Evolutionary conservation across 2,113 vertebrate genomes (phyloP).

Genomic region (Cinclus cinclus): DNA sequence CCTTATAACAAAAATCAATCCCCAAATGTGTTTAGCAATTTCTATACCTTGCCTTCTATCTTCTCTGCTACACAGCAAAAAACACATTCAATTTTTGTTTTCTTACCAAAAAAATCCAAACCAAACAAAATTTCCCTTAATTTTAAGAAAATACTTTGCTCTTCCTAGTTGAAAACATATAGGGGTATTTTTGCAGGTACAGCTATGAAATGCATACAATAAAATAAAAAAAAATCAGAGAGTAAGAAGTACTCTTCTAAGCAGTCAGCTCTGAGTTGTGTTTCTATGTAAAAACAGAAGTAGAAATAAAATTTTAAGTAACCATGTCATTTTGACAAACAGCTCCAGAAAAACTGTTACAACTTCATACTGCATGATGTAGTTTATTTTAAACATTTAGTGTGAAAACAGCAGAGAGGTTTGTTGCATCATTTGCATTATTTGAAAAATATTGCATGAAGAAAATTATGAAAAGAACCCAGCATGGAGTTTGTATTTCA

Average conservation of each 20-base stretch:
- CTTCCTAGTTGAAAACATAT: neutral
- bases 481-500: neutral
- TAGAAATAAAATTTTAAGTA: conserved; percentile 23
- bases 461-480: neutral
- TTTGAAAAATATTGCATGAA: neutral
- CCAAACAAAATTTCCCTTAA: neutral
- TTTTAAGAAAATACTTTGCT: neutral
- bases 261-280: neutral
- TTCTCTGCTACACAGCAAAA: neutral
- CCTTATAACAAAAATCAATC: neutral
- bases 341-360: neutral
- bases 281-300: neutral
- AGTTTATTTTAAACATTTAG: neutral
- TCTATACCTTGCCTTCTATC: neutral
- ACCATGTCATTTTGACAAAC: neutral
- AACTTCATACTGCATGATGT: neutral
- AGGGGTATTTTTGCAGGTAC: neutral
- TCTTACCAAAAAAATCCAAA: neutral
- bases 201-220: neutral
- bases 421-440: neutral
- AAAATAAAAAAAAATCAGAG: neutral
- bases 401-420: neutral
- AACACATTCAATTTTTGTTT: neutral
- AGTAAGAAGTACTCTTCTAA: neutral
- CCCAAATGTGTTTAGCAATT: neutral